phyloP scores from a whole-genome alignment of 2,797 vertebrate genomes.

The Aldrovandia affinis region DNA sequence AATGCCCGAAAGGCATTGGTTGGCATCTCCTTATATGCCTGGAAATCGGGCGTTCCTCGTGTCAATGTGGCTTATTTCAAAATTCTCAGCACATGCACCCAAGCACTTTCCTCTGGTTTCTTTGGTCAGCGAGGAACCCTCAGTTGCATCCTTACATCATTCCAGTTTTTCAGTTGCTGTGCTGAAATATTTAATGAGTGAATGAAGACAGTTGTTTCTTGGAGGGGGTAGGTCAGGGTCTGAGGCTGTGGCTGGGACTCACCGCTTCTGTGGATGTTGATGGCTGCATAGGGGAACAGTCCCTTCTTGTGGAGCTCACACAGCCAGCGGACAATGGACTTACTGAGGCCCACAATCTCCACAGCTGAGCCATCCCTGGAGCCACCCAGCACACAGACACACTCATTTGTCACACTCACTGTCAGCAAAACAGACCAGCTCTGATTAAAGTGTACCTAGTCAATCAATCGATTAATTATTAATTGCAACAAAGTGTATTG shows the following conservation, averaged over 20 bases:
- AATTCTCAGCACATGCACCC: not conserved
- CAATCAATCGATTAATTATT: too few relatives aligned
- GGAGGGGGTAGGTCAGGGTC: not conserved
- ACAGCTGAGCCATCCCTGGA: slow-evolving; percentile 87
- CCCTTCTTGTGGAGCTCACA: slow-evolving; percentile 73
- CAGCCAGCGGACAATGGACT: slow-evolving; percentile 83
- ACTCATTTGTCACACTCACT: not conserved
- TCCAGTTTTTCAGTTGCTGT: not conserved
- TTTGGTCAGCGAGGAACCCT: not conserved
- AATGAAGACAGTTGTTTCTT: not conserved
- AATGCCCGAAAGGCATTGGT: too few relatives aligned
- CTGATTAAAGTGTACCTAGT: not conserved
- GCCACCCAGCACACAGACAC: slow-evolving; percentile 23
- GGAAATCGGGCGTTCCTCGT: too few relatives aligned
- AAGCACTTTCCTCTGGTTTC: not conserved
- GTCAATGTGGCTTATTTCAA: not conserved
- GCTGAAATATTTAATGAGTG: not conserved
- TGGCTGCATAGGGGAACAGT: slow-evolving; percentile 78
- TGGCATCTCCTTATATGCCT: too few relatives aligned
- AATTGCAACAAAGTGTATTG: too few relatives aligned
- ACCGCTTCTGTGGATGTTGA: slow-evolving; percentile 78
- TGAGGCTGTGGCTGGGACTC: slow-evolving; percentile 36
- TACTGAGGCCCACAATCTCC: slow-evolving; percentile 88
- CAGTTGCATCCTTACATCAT: not conserved
- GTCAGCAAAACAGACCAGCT: not conserved